These are phyloP conservation scores for Sus cebifrons DNA, from an alignment of 2,797 vertebrate genomes.

Conservation along the genomic window DNA sequence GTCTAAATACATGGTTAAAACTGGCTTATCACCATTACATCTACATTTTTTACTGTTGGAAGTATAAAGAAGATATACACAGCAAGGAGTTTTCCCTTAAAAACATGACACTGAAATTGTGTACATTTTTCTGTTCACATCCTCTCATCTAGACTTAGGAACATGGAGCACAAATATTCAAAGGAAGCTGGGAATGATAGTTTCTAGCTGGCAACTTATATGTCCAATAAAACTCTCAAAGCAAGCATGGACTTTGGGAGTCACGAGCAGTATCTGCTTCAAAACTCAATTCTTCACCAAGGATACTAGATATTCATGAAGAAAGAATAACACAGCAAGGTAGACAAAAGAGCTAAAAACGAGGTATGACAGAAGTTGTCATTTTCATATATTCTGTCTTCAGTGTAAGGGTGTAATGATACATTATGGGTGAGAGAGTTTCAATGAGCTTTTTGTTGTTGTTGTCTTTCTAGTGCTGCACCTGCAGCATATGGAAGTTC, in stretches of 20 bases:
- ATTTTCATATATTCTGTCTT: background rate
- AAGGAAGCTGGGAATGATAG: background rate
- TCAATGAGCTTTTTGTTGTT: no score
- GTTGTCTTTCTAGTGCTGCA: no score
- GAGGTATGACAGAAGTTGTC: background rate
- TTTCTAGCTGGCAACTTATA: background rate
- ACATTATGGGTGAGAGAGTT: background rate
- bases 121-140: background rate
- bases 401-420: background rate
- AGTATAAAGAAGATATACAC: background rate
- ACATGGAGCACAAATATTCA: background rate
- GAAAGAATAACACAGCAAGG: slow-evolving; percentile 16
- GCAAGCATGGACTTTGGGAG: background rate
- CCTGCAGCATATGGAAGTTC: no score
- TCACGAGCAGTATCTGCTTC: background rate
- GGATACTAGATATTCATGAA: background rate
- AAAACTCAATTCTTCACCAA: background rate
- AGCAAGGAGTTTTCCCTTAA: background rate
- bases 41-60: background rate
- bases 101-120: background rate
- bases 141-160: background rate
- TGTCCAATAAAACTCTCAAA: background rate
- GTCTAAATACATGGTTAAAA: background rate
- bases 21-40: background rate
- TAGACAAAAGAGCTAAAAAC: background rate